Evolutionary conservation across 2,888 invertebrate species (phyloP).

Genomic region (Drosophila lacicola): DNA sequence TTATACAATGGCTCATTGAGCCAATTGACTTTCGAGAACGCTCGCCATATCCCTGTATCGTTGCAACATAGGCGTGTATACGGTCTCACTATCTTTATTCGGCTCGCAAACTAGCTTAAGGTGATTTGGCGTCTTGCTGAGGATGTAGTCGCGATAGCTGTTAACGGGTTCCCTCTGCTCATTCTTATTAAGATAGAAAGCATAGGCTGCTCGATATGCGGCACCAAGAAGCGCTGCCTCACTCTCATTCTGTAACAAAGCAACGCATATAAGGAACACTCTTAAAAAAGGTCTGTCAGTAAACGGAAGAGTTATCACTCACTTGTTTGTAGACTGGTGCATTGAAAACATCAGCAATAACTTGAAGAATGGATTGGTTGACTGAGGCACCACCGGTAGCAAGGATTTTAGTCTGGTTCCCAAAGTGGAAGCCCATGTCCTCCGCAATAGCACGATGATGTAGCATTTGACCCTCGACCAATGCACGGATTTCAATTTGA

Average conservation of each 20-base stretch:
- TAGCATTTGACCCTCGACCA: constrained; percentile 97
- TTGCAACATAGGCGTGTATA: constrained; percentile 90
- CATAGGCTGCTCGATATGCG: constrained; percentile 90
- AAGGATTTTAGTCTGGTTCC: constrained; percentile 89
- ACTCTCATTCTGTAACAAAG: constrained; percentile 87
- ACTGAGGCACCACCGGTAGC: constrained; percentile 97
- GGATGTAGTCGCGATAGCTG: constrained; percentile 82
- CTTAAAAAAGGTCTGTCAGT: not conserved
- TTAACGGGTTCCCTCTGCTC: constrained; percentile 52
- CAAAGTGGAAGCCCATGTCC: constrained; percentile 91
- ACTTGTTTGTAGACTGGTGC: constrained; percentile 95
- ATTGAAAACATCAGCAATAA: constrained; percentile 96
- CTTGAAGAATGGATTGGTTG: constrained; percentile 94
- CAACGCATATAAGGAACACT: not conserved
- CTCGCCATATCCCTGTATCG: constrained; percentile 88
- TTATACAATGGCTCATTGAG: not conserved
- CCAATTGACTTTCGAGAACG: constrained; percentile 58
- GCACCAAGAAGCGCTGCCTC: constrained; percentile 95
- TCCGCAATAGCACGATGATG: constrained; percentile 92
- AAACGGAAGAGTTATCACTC: constrained; percentile 32
- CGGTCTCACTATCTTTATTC: constrained; percentile 89
- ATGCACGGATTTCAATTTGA: constrained; percentile 94
- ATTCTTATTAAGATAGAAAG: constrained; percentile 82
- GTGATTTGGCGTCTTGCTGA: constrained; percentile 80
- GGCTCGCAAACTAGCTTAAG: constrained; percentile 89